Evolutionary conservation across 2,888 invertebrate genomes (phyloP), one percentile per base, ranked within the genome.

Genomic region (Torymus auratus): DNA sequence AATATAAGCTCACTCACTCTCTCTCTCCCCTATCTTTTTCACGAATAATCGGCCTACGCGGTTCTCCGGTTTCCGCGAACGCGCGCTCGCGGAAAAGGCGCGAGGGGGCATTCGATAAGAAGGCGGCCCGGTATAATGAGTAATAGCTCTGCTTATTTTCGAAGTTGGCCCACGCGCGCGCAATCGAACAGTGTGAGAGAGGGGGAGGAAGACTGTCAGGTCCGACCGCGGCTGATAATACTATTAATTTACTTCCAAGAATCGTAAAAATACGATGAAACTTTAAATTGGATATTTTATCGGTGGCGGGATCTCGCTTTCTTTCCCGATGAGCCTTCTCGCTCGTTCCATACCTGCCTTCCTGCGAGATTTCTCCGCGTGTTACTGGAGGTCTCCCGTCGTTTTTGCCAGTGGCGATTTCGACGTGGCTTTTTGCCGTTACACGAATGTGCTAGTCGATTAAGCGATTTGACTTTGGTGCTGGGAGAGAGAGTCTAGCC

Each of bases 191-290:
- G 41, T 41, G 7, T 20, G 20, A 20, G 20, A 61, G 23, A 41
- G 7, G 5, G 7, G 41, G 7, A 41, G 41, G 41, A 10, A 41
- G 41, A 41, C 41, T 41, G 41, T 41, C 69, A 64, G 70, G 73
- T 73, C 41, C 79, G 62, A 69, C 62, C 68, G 53, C 76, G 62
- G 83, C 84, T 88, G 89, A 89, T 89, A 89, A 89, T 89, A 86
- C 88, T 88, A 89, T 89, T 89, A 89, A 89, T 89, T 89, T 89
- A 88, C 88, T 89, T 88, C 84, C 87, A 88, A 86, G 88, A 89
- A 89, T 89, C 88, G 88, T 89, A 88, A 89, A 89, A 89, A 89
- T 89, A 89, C 88, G 88, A 89, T 88, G 87, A 88, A 88, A 88
- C 88, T 88, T 88, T 88, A 88, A 88, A 88, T 88, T 88, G 88